Evolutionary conservation across 2,888 invertebrate genomes (phyloP).

Genomic region (Luperina nickerlii): DNA sequence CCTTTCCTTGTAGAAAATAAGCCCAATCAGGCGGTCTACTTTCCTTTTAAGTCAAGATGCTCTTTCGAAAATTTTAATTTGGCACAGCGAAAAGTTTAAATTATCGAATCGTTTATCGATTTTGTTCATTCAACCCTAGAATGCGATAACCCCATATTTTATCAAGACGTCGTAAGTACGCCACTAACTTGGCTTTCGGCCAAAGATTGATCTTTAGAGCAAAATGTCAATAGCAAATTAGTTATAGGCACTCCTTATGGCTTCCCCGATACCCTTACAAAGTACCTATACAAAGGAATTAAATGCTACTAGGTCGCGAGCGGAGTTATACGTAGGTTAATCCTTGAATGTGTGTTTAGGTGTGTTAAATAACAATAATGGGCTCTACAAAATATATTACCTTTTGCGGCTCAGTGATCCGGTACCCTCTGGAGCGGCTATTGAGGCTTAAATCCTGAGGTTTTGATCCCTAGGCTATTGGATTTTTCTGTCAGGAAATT

Average conservation of each 20-base stretch:
- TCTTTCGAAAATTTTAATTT: background rate
- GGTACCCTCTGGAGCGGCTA: background rate
- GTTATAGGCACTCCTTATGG: constrained; percentile 57
- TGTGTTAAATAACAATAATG: constrained; percentile 35
- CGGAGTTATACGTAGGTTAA: constrained; percentile 60
- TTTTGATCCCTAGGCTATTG: constrained; percentile 9
- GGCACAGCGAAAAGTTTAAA: background rate
- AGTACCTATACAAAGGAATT: constrained; percentile 53
- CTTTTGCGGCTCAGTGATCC: constrained; percentile 26
- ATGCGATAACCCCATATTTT: constrained; percentile 63
- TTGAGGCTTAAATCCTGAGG: constrained; percentile 8
- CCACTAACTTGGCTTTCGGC: constrained; percentile 74
- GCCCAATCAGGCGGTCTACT: background rate
- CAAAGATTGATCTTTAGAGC: constrained; percentile 81
- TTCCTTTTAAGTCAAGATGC: background rate
- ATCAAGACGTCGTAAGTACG: constrained; percentile 48
- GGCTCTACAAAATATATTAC: constrained; percentile 8
- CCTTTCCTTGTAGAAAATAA: background rate
- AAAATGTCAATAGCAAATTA: constrained; percentile 83
- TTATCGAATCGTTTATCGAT: constrained; percentile 53
- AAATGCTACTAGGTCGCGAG: constrained; percentile 57
- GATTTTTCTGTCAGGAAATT: constrained; percentile 5
- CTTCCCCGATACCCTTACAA: constrained; percentile 38
- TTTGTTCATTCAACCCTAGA: constrained; percentile 53
- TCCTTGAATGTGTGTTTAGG: constrained; percentile 37